Evolutionary conservation across 2,797 vertebrate genomes (phyloP), one percentile per base, ranked within the genome.

Genomic region (Intellagama lesueurii): DNA sequence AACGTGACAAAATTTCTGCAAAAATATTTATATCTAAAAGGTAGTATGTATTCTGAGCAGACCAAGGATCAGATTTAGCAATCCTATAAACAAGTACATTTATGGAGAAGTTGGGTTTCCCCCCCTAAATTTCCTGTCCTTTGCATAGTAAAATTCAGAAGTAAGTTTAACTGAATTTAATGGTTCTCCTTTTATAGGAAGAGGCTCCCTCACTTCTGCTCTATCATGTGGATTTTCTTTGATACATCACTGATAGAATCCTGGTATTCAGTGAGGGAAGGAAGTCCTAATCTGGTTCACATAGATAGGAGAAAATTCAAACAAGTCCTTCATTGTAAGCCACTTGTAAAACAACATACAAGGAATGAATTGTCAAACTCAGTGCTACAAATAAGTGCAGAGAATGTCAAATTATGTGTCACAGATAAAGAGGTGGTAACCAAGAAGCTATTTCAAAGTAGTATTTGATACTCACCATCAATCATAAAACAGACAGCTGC

Each of bases 401-500:
- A 4, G 28, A 89, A 52, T n/a, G 30, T 87, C 86, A 82, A 60
- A 73, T 7, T 12, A 26, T 85, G 17, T 69, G 86, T 12, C 78
- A 64, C 19, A 19, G 7, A 69, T 19, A 76, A 24, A 22, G 44
- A 76, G 64, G 35, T 26, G n/a, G n/a, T 40, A 64, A 64, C 19
- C 16, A 64, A 64, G 60, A 5, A 64, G 60, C 0, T 64, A 80
- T 89, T 89, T 1, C n/a, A 90, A 91, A 72, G 85, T 30, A 83
- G 52, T 80, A 47, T 66, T 0, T 49, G 72, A 94, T 72, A 97
- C 98, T 97, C 95, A 99, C 99, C 98, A 89, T 97, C 98, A 91
- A 99, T 97, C 99, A 99, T 99, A 92, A 99, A 99, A 97, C 99
- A 99, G 90, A 98, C 98, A 11, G 98, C 98, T 47, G 99, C 99